Conservation (phyloP, 2,113 vertebrate genomes). For the Archilochus colubris region DNA sequence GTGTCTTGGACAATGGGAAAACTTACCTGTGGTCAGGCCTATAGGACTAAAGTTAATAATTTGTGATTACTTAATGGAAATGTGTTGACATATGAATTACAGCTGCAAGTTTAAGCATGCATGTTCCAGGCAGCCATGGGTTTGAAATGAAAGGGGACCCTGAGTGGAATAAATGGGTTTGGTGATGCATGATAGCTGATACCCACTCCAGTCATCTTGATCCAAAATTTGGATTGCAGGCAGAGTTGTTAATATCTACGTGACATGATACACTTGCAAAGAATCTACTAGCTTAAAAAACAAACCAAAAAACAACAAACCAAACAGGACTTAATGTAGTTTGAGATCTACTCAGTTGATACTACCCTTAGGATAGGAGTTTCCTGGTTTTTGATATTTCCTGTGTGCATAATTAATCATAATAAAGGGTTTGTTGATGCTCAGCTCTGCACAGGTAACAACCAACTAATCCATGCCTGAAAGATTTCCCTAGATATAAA, state of each 20-base stretch:
- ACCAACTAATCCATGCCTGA: not conserved
- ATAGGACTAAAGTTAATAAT: not conserved
- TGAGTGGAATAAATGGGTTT: not conserved
- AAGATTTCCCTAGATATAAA: not conserved
- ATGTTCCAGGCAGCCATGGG: not conserved
- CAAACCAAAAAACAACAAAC: not conserved
- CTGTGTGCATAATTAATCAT: not conserved
- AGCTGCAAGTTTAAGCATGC: not conserved
- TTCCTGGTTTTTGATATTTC: not conserved
- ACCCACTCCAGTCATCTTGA: not conserved
- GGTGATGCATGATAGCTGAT: not conserved
- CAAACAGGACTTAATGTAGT: not conserved
- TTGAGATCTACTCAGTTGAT: not conserved
- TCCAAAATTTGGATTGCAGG: not conserved
- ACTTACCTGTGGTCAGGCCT: not conserved
- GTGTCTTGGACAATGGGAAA: not conserved
- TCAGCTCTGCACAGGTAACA: not conserved
- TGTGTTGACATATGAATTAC: constrained; percentile 11
- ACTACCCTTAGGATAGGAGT: not conserved
- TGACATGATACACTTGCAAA: not conserved
- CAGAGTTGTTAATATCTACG: not conserved
- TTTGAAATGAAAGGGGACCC: not conserved
- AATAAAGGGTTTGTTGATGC: not conserved
- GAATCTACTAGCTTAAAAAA: not conserved
- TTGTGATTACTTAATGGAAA: constrained; percentile 30